phyloP scores from a whole-genome alignment of 2,888 invertebrate species.

The Drosophila anceps region DNA sequence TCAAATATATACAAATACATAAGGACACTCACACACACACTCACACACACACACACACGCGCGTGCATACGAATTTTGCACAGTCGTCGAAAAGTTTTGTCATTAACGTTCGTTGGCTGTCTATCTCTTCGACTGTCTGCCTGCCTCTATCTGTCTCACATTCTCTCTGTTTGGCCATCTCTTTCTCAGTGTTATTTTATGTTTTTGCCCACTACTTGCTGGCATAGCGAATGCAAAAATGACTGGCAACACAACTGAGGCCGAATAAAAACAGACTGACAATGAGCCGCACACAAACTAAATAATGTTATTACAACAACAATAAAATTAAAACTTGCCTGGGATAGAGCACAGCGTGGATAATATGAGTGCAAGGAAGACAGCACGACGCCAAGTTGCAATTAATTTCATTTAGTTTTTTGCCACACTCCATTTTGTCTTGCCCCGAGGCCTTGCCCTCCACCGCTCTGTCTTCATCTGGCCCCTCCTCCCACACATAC shows the following conservation, averaged over 20 bases:
- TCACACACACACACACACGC: slow-evolving; percentile 40
- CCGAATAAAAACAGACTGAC: slow-evolving; percentile 42
- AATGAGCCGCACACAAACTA: slow-evolving; percentile 60
- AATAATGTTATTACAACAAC: slow-evolving; percentile 78
- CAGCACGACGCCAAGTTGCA: slow-evolving; percentile 66
- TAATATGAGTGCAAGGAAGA: slow-evolving; percentile 39
- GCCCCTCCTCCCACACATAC: not conserved
- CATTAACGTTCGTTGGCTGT: slow-evolving; percentile 73
- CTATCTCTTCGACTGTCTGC: slow-evolving; percentile 25
- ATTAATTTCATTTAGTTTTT: slow-evolving; percentile 81
- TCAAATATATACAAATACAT: slow-evolving; percentile 52
- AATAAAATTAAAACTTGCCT: slow-evolving; percentile 74
- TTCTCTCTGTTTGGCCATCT: slow-evolving; percentile 9
- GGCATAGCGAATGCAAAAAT: slow-evolving; percentile 70
- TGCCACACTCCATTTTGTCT: slow-evolving; percentile 68
- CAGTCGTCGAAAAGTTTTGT: slow-evolving; percentile 78
- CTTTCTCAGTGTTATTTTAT: slow-evolving; percentile 60
- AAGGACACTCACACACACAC: slow-evolving; percentile 29
- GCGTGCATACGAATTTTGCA: slow-evolving; percentile 69
- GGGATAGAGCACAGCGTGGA: slow-evolving; percentile 7
- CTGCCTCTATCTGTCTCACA: not conserved
- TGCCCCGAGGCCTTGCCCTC: slow-evolving; percentile 5
- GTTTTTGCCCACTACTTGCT: slow-evolving; percentile 51
- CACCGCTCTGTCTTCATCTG: not conserved
- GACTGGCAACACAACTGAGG: slow-evolving; percentile 61